phyloP scores from a whole-genome alignment of 2,113 vertebrate species.

The Cyanoliseus patagonus region DNA sequence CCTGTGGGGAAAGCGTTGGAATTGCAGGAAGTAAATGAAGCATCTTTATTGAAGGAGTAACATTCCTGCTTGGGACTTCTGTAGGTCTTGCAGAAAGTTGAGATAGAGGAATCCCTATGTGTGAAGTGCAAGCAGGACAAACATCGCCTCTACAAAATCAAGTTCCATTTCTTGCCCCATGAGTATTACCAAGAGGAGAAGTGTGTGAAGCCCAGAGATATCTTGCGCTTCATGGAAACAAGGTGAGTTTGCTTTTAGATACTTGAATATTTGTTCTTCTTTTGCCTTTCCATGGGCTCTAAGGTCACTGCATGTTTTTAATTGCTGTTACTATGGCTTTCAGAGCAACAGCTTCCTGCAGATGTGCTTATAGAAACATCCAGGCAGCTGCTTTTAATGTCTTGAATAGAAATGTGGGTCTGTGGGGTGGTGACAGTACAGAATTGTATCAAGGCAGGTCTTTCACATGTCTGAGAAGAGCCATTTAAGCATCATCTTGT shows the following conservation, averaged over 20 bases:
- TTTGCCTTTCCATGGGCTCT: neutral
- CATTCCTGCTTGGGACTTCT: neutral
- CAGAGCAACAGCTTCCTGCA: neutral
- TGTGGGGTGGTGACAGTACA: neutral
- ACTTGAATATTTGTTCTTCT: neutral
- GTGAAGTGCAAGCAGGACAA: conserved; percentile 72
- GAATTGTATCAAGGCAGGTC: neutral
- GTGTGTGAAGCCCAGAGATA: conserved; percentile 79
- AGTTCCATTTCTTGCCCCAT: conserved; percentile 85
- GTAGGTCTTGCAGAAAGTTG: conserved; percentile 89
- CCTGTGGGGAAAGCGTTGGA: neutral
- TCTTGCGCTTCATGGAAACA: conserved; percentile 90
- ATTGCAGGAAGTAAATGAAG: neutral
- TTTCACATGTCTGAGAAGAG: neutral
- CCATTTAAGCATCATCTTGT: neutral
- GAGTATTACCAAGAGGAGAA: conserved; percentile 87
- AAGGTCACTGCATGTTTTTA: neutral
- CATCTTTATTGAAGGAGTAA: neutral
- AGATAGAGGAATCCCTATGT: conserved; percentile 84
- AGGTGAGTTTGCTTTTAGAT: conserved; percentile 68
- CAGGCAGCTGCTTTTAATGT: neutral
- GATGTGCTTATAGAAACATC: neutral
- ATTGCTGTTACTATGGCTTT: neutral
- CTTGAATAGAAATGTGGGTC: neutral
- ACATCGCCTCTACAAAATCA: conserved; percentile 79